Percentiles rank a stretch among this genome's conserved stretches.
phyloP scores from a whole-genome alignment of 2,888 invertebrate genomes.

The Copidosoma aretas region DNA sequence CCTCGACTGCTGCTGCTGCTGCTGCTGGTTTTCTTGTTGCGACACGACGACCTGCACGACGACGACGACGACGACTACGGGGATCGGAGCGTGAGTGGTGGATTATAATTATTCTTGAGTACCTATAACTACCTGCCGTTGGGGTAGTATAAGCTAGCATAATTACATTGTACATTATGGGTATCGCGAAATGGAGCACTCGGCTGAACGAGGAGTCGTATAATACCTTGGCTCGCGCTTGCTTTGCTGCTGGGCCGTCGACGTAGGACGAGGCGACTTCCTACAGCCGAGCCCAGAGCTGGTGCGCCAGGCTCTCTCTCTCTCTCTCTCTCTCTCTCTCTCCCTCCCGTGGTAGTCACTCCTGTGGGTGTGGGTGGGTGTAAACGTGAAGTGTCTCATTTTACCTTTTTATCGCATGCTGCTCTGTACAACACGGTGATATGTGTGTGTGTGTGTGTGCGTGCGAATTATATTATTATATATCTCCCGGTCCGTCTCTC shows the following conservation, averaged over 20 bases:
- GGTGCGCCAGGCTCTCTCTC: slow-evolving; percentile 11
- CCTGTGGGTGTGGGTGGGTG: too few species aligned
- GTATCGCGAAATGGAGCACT: neutral
- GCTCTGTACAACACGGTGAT: too few species aligned
- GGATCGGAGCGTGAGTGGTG: neutral
- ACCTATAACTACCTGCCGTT: too few species aligned
- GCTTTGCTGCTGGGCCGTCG: neutral
- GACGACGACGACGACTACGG: neutral
- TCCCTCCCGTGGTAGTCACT: too few species aligned
- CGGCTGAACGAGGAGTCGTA: too few species aligned
- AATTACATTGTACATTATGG: too few species aligned
- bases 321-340: slow-evolving; percentile 9
- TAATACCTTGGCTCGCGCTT: too few species aligned
- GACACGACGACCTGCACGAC: slow-evolving; percentile 42
- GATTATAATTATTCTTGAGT: neutral
- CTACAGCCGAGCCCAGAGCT: slow-evolving; percentile 13
- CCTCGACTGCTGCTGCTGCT: slow-evolving; percentile 39
- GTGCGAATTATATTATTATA: neutral
- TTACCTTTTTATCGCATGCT: too few species aligned
- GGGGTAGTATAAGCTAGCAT: too few species aligned
- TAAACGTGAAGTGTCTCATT: too few species aligned
- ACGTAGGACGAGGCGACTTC: slow-evolving; percentile 35
- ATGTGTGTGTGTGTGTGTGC: too few species aligned
- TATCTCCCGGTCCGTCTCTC: slow-evolving; percentile 3
- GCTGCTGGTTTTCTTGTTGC: slow-evolving; percentile 45